Evolutionary conservation across 64 coral and sea anemone species (phyloP).

Genomic region (Montipora cactus): DNA sequence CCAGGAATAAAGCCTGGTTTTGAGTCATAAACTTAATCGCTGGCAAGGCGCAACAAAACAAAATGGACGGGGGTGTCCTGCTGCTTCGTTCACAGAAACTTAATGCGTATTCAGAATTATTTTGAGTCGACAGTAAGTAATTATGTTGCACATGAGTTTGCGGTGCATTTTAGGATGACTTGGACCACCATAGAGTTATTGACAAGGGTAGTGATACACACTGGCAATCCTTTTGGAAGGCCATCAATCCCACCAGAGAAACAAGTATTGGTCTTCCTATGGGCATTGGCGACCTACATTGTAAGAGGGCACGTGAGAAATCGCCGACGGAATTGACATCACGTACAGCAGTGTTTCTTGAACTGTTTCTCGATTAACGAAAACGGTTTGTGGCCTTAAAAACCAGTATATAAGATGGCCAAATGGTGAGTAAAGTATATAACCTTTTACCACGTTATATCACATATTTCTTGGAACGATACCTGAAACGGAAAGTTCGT

Average conservation of each 20-base stretch:
- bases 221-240: conserved; percentile 41
- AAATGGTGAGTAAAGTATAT: background rate
- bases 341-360: conserved; percentile 11
- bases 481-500: background rate
- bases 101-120: conserved; percentile 32
- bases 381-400: background rate
- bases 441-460: conserved; percentile 1
- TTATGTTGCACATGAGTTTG: conserved; percentile 42
- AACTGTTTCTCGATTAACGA: conserved; percentile 24
- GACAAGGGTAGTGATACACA: background rate
- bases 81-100: conserved; percentile 40
- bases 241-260: conserved; percentile 42
- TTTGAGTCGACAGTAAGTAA: conserved; percentile 38
- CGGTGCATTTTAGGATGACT: conserved; percentile 37
- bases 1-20: too few species aligned
- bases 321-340: conserved; percentile 32
- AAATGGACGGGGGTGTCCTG: background rate
- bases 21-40: too few species aligned
- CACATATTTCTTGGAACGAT: too few species aligned
- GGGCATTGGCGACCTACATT: conserved; percentile 42
- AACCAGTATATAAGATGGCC: background rate
- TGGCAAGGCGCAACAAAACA: too few species aligned
- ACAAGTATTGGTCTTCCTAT: conserved; percentile 46
- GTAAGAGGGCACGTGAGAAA: conserved; percentile 39
- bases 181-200: conserved; percentile 32